Evolutionary conservation across 2,888 invertebrate species (phyloP).

Genomic region (Gasteruption jaculator): DNA sequence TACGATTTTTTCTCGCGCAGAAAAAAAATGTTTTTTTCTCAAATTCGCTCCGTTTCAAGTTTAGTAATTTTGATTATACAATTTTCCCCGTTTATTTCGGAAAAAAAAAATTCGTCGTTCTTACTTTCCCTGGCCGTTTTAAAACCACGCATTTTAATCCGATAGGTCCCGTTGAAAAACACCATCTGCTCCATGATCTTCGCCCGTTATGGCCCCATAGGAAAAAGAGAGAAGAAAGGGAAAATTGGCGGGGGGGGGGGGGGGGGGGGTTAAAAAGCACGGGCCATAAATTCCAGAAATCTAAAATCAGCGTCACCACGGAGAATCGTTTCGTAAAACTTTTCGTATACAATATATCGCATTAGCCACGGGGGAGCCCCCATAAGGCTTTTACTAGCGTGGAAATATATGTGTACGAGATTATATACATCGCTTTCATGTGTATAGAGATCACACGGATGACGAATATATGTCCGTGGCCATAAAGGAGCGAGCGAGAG

Average conservation of each 20-base stretch:
- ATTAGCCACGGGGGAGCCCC: slow-evolving; percentile 38
- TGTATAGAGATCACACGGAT: too few relatives aligned
- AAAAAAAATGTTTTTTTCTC: too few relatives aligned
- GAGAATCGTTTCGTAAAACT: slow-evolving; percentile 34
- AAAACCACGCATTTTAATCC: too few relatives aligned
- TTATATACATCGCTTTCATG: too few relatives aligned
- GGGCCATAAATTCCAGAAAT: slow-evolving; percentile 46
- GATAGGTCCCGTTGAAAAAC: slow-evolving; percentile 43
- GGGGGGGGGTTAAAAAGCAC: slow-evolving; percentile 17
- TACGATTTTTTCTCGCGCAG: too few relatives aligned
- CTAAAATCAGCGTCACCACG: slow-evolving; percentile 41
- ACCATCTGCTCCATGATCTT: slow-evolving; percentile 38
- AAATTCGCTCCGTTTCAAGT: too few relatives aligned
- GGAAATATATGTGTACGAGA: slow-evolving; percentile 17
- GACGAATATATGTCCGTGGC: neutral
- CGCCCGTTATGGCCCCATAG: slow-evolving; percentile 15
- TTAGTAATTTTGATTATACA: too few relatives aligned
- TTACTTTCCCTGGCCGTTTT: too few relatives aligned
- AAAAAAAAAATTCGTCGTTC: too few relatives aligned
- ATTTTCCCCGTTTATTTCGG: too few relatives aligned
- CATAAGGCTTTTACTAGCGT: slow-evolving; percentile 29
- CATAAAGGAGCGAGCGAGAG: too few relatives aligned
- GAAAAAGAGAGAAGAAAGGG: slow-evolving; percentile 8
- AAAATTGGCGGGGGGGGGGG: slow-evolving; percentile 8
- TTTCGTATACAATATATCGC: slow-evolving; percentile 36